Base-by-base conservation (phyloP, 2,888 invertebrate genomes). In the Drosophila formosana region DNA sequence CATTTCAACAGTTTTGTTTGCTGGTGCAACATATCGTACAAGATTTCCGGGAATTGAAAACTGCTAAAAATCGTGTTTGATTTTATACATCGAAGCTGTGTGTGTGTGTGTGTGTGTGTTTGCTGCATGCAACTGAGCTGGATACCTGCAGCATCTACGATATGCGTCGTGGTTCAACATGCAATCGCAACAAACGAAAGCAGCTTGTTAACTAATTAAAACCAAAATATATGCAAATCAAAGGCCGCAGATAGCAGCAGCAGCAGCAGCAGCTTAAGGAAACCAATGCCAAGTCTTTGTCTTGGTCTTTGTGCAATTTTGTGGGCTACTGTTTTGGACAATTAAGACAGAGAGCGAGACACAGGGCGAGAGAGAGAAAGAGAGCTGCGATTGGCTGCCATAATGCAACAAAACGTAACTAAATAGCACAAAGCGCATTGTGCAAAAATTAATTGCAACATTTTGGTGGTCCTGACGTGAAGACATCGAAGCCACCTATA, bases 141-240 rank as follows among this genome's bases (percentile, higher is more conserved):
- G 65, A 71, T 75, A 77, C 78, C 78, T 76, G 71, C 53, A 81
- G 84, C 81, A 85, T 81, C 87, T 85, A 88, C 84, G 88, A 86
- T 86, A 88, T 72, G 87, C 89, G 87, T 83, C 88, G 76, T 76
- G 88, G 72, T 80, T 86, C 79, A 88, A 89, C 90, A 89, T 89
- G 90, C 90, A 90, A 90, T 89, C 83, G 79, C 74, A 82, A 66
- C 72, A 89, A 89, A 89, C 85, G 79, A 87, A 89, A 90, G 90
- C 89, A 90, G 90, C 89, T 90, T 90, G 89, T 90, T 90, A 91
- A 89, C 91, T 91, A 91, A 91, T 91, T 91, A 91, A 91, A 91
- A 89, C 84, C 89, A 71, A 90, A 91, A 91, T 91, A 87, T 91
- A 91, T 91, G 91, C 91, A 91, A 91, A 91, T 91, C 89, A 90